Evolutionary conservation across 2,888 invertebrate genomes (phyloP), one percentile per base, ranked within the genome.

Genomic region (Drosophila yooni): DNA sequence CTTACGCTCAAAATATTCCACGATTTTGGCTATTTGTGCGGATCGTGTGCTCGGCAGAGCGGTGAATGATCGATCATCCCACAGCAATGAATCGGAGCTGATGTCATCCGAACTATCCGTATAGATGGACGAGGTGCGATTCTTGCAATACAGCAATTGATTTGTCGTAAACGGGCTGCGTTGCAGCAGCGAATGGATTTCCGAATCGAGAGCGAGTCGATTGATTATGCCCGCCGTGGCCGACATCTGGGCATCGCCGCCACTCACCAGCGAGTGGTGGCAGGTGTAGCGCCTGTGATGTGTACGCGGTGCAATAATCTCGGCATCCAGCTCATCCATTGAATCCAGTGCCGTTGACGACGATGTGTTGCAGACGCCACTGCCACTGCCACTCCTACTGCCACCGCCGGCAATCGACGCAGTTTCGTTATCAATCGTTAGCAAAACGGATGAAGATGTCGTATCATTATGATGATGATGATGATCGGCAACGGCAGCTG

Each of bases 71-170:
- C 95, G 94, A 75, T 96, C 96, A 89, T 96, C 96, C 95, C 95
- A 95, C 89, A 95, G 95, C 88, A 96, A 92, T 18, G 95, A 95
- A 92, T 97, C 97, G 1, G 96, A 96, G 69, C 97, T 97, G 60
- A 97, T 96, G 93, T 97, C 97, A 92, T 97, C 97, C 51, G 96
- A 97, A 91, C 97, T 97, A 92, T 97, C 97, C 2, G 97, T 97
- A 94, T 97, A 97, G 66, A 97, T 96, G 79, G 97, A 97, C 63
- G 96, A 96, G 46, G 97, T 95, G 74, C 96, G 94, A 92, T 95
- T 95, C 88, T 95, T 95, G 66, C 94, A 94, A 69, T 94, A 94
- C 48, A 95, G 93, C 59, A 95, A 88, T 76, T 95, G 95, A 83
- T 94, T 94, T 15, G 93, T 92, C 36, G 93, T 92, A 65, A 94